phyloP scores from a whole-genome alignment of 2,113 vertebrate species.

The Tamias sibiricus region DNA sequence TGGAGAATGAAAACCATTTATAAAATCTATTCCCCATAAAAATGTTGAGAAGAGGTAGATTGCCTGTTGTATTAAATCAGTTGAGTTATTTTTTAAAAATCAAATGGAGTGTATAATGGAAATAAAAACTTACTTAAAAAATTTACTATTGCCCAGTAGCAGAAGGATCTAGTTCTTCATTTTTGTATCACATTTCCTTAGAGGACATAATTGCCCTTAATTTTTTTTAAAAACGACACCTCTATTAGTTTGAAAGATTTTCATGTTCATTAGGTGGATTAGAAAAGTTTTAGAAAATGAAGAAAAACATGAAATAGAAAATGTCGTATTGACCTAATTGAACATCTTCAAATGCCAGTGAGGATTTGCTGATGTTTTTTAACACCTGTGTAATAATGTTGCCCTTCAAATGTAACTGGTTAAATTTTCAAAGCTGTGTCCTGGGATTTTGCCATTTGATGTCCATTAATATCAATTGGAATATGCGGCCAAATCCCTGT shows the following conservation, averaged over 20 bases:
- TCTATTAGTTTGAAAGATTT: slow-evolving; percentile 70
- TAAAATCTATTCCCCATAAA: slow-evolving; percentile 47
- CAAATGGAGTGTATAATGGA: slow-evolving; percentile 27
- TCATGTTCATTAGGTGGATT: slow-evolving; percentile 66
- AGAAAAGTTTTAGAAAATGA: slow-evolving; percentile 62
- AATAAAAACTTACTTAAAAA: slow-evolving; percentile 48
- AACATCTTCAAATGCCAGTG: slow-evolving; percentile 76
- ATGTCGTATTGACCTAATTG: slow-evolving; percentile 74
- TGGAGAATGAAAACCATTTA: slow-evolving; percentile 25
- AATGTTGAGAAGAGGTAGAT: neutral
- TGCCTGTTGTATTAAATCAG: neutral
- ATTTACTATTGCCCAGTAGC: slow-evolving; percentile 24
- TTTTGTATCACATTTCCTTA: no score
- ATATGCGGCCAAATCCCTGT: slow-evolving; percentile 74
- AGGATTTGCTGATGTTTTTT: slow-evolving; percentile 69
- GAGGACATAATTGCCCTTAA: slow-evolving; percentile 66
- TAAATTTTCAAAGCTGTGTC: slow-evolving; percentile 72
- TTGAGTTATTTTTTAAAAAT: slow-evolving; percentile 40
- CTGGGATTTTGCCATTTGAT: slow-evolving; percentile 75
- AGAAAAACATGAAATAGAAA: slow-evolving; percentile 69
- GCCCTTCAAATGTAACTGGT: slow-evolving; percentile 77
- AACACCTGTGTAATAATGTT: slow-evolving; percentile 74
- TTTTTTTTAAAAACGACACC: slow-evolving; percentile 25
- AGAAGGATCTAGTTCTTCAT: neutral
- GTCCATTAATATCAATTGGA: slow-evolving; percentile 78